phyloP scores from a whole-genome alignment of 2,113 vertebrate genomes.

The Furnarius figulus region DNA sequence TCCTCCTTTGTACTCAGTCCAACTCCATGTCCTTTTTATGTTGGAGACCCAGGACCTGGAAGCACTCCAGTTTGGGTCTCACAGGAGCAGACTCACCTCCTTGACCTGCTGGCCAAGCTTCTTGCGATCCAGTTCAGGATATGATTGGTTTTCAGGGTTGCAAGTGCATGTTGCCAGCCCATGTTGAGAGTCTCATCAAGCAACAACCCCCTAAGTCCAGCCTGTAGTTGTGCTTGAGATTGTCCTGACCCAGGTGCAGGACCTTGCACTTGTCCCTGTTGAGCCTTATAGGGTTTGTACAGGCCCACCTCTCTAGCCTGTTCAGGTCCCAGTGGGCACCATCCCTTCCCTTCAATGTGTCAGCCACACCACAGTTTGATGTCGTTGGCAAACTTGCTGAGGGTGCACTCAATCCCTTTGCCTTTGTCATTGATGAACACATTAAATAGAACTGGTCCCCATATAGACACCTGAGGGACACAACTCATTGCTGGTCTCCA shows the following conservation, averaged over 20 bases:
- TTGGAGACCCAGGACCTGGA: background rate
- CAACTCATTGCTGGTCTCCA: background rate
- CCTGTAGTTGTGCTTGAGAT: background rate
- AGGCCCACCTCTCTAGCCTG: background rate
- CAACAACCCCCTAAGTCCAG: background rate
- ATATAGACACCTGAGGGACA: background rate
- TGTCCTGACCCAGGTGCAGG: accelerated
- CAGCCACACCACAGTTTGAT: background rate
- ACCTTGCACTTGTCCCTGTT: too few relatives aligned
- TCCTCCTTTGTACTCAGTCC: background rate
- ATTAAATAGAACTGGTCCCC: background rate
- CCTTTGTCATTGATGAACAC: background rate
- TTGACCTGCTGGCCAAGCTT: background rate
- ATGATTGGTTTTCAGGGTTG: background rate
- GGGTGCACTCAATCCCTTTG: background rate
- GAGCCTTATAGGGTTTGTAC: background rate
- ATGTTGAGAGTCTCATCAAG: background rate
- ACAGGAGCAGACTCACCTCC: background rate
- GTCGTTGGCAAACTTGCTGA: background rate
- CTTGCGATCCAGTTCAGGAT: background rate
- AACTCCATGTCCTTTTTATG: background rate
- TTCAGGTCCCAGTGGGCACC: background rate
- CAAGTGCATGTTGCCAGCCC: background rate
- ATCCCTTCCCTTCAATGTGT: background rate
- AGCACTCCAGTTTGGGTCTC: background rate